A percentile compares a stretch with the other conserved stretches of the same genome.
Evolutionary conservation across 1,140 invertebrate species (phyloP).

Genomic region (Orius insidiosus): DNA sequence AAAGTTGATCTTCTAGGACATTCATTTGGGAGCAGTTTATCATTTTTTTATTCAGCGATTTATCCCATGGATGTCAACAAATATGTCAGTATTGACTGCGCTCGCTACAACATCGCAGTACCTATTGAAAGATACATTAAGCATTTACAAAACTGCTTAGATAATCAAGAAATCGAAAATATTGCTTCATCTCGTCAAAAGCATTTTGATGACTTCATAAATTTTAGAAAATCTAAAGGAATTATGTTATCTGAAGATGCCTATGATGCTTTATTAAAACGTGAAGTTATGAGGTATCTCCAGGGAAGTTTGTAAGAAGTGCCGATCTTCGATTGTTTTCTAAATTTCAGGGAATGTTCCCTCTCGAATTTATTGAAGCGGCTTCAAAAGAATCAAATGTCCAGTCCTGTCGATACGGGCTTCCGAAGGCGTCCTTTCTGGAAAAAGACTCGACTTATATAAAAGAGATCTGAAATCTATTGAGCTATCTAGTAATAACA

Average conservation of each 20-base stretch:
- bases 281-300: constrained; percentile 37
- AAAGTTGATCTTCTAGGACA: constrained; percentile 60
- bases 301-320: constrained; percentile 38
- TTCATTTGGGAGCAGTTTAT: constrained; percentile 58
- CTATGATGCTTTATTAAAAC: constrained; percentile 46
- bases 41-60: constrained; percentile 58
- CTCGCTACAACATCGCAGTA: neutral
- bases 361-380: constrained; percentile 19
- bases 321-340: constrained; percentile 44
- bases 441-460: neutral
- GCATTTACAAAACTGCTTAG: neutral
- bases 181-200: constrained; percentile 30
- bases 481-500: constrained; percentile 24
- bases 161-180: neutral
- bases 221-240: neutral
- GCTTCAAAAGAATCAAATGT: constrained; percentile 16
- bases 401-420: constrained; percentile 11
- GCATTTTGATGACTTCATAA: constrained; percentile 20
- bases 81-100: constrained; percentile 52
- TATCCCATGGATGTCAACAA: constrained; percentile 53
- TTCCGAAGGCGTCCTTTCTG: constrained; percentile 8
- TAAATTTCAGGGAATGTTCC: constrained; percentile 14
- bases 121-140: neutral
- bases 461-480: constrained; percentile 1
- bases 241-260: constrained; percentile 25